Conservation (phyloP, 1,140 invertebrate species). For the Macrobrachium rosenbergii region DNA sequence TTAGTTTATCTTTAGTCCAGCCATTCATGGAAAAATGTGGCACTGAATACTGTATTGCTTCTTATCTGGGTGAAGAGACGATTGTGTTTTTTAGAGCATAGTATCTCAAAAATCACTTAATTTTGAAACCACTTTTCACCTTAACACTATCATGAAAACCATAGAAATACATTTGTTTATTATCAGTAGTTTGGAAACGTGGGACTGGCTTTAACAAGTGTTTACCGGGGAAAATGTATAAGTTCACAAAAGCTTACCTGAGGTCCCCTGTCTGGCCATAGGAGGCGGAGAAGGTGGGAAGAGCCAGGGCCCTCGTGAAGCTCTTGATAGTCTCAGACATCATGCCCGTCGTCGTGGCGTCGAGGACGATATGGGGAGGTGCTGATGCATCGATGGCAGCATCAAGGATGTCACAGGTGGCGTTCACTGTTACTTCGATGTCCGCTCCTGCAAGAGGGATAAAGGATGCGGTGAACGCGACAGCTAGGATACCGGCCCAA, state of each 20-base stretch:
- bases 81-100: too few relatives aligned
- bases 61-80: not conserved
- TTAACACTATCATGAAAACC: too few relatives aligned
- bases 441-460: slow-evolving; percentile 49
- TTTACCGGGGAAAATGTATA: not conserved
- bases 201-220: too few relatives aligned
- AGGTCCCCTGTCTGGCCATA: slow-evolving; percentile 87
- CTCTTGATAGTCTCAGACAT: slow-evolving; percentile 87
- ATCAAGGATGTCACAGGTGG: slow-evolving; percentile 81
- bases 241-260: slow-evolving; percentile 68
- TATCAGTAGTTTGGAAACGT: too few relatives aligned
- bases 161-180: too few relatives aligned
- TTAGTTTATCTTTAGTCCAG: too few relatives aligned
- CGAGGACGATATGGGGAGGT: slow-evolving; percentile 83
- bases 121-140: too few relatives aligned
- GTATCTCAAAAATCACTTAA: too few relatives aligned
- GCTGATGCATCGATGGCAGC: slow-evolving; percentile 75
- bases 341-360: slow-evolving; percentile 82
- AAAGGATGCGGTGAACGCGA: not conserved
- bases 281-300: slow-evolving; percentile 86
- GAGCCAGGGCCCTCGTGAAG: slow-evolving; percentile 81
- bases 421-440: slow-evolving; percentile 63
- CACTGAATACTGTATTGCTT: too few relatives aligned
- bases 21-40: too few relatives aligned
- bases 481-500: too few relatives aligned